Conservation (phyloP, 2,888 invertebrate genomes). For the Mythimna pallens region DNA sequence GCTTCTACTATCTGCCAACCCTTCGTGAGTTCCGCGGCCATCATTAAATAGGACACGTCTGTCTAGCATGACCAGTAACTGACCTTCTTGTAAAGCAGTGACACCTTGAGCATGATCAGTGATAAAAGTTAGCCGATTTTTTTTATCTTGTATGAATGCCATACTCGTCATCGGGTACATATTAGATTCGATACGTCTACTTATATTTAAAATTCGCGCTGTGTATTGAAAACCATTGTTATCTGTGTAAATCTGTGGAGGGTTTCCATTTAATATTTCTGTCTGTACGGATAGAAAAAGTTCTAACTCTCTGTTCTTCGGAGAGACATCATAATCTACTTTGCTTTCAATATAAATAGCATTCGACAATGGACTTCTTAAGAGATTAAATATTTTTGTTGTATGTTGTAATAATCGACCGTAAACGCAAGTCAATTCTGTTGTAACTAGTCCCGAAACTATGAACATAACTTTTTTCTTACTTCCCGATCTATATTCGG, state of each 20-base stretch:
- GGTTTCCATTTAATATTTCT: slow-evolving; percentile 94
- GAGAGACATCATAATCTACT: slow-evolving; percentile 95
- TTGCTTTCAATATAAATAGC: slow-evolving; percentile 95
- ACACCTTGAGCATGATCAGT: slow-evolving; percentile 98
- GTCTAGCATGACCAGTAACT: slow-evolving; percentile 98
- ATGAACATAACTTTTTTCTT: slow-evolving; percentile 92
- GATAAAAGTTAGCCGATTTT: slow-evolving; percentile 93
- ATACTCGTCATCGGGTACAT: slow-evolving; percentile 98
- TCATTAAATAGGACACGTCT: slow-evolving; percentile 97
- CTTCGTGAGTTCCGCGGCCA: slow-evolving; percentile 97
- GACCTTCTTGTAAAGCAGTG: slow-evolving; percentile 96
- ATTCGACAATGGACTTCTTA: slow-evolving; percentile 92
- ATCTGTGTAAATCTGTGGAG: slow-evolving; percentile 96
- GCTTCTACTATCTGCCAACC: slow-evolving; percentile 96
- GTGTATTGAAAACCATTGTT: slow-evolving; percentile 98
- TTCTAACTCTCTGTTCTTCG: slow-evolving; percentile 96
- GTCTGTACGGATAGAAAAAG: slow-evolving; percentile 97
- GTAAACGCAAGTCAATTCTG: slow-evolving; percentile 95
- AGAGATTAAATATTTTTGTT: slow-evolving; percentile 94
- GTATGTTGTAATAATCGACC: slow-evolving; percentile 94
- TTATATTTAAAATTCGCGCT: slow-evolving; percentile 93
- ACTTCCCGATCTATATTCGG: slow-evolving; percentile 92
- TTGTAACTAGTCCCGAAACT: slow-evolving; percentile 95
- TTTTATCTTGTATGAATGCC: slow-evolving; percentile 95
- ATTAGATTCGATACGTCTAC: slow-evolving; percentile 97